Conservation (phyloP, 1,140 invertebrate species). For the Dysdera silvatica region DNA sequence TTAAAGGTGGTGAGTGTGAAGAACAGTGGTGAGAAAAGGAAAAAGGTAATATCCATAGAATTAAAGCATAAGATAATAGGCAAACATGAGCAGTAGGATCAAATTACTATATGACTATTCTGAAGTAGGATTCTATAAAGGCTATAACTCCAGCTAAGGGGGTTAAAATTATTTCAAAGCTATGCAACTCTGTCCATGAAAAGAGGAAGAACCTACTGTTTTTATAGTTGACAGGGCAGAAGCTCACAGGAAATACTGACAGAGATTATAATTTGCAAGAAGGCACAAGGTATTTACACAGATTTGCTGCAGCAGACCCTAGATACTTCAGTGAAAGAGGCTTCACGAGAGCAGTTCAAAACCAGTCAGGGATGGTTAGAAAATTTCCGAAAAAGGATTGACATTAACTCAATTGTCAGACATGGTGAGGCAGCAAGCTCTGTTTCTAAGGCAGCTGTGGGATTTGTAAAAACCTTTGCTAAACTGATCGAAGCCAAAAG, state of each 20-base stretch:
- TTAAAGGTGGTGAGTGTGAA: too few species aligned
- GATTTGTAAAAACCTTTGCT: not conserved
- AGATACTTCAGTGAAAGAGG: not conserved
- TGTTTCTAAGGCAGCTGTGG: not conserved
- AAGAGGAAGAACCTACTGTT: too few species aligned
- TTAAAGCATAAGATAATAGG: conserved; percentile 11
- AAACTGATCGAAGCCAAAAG: not conserved
- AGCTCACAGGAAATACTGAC: not conserved
- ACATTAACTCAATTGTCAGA: not conserved
- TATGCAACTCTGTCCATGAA: not conserved
- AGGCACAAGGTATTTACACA: too few species aligned
- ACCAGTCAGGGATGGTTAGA: not conserved
- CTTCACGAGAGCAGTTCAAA: not conserved
- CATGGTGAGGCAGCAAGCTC: not conserved
- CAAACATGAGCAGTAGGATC: not conserved
- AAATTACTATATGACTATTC: not conserved
- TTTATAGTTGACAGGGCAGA: not conserved
- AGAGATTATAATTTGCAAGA: too few species aligned
- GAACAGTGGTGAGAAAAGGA: too few species aligned
- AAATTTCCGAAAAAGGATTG: not conserved
- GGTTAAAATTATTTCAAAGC: not conserved
- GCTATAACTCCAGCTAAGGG: not conserved
- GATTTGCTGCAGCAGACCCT: not conserved
- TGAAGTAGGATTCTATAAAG: conserved; percentile 24
- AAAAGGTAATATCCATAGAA: too few species aligned